Conservation (phyloP, 2,888 invertebrate species). For the Ophion costatus region DNA sequence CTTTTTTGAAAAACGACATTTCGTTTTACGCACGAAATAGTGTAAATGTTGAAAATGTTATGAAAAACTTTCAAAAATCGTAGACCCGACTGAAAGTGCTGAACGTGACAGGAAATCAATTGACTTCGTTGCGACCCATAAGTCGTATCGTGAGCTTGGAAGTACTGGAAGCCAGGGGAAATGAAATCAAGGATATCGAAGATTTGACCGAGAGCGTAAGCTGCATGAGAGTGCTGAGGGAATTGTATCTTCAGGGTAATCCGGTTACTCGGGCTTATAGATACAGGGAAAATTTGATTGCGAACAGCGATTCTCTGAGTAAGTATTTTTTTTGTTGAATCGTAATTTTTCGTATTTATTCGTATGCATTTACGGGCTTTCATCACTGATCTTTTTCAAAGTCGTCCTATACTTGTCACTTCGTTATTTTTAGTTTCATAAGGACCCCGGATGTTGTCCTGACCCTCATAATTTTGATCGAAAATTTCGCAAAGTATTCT, state of each 20-base stretch:
- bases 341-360: neutral
- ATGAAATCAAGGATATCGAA: constrained; percentile 85
- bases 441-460: too few relatives aligned
- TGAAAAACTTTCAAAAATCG: constrained; percentile 43
- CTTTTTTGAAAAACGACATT: too few relatives aligned
- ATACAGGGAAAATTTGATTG: constrained; percentile 89
- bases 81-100: constrained; percentile 86
- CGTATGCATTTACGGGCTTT: too few relatives aligned
- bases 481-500: neutral
- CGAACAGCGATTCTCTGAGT: constrained; percentile 87
- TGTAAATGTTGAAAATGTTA: too few relatives aligned
- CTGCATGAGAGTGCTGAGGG: constrained; percentile 85
- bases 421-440: too few relatives aligned
- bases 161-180: constrained; percentile 86
- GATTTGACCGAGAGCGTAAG: constrained; percentile 85
- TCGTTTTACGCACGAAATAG: too few relatives aligned
- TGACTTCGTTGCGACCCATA: constrained; percentile 85
- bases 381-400: too few relatives aligned
- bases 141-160: constrained; percentile 85
- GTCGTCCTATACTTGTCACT: too few relatives aligned
- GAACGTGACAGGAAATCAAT: constrained; percentile 87
- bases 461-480: too few relatives aligned
- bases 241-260: constrained; percentile 87
- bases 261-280: constrained; percentile 87
- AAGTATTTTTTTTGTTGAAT: constrained; percentile 65